Conservation (phyloP, 2,888 invertebrate species). For the Actias luna region DNA sequence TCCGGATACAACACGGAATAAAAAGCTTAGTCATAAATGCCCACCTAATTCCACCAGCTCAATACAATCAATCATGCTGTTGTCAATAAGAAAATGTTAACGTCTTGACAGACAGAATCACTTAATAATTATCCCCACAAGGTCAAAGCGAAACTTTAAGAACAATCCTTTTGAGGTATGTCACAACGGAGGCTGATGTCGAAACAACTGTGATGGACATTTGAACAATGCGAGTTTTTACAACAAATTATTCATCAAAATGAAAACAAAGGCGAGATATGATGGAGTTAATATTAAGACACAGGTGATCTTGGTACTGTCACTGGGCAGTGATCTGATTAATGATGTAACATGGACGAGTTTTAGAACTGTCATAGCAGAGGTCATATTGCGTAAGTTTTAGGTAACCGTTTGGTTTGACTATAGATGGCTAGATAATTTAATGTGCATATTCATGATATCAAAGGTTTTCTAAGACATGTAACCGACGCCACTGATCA, state of each 20-base stretch:
- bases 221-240: conserved; percentile 63
- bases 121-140: conserved; percentile 45
- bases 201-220: conserved; percentile 64
- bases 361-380: conserved; percentile 40
- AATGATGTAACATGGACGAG: conserved; percentile 57
- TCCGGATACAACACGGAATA: not conserved
- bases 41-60: conserved; percentile 8
- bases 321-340: conserved; percentile 56
- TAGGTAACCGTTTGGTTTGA: not conserved
- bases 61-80: conserved; percentile 21
- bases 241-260: conserved; percentile 57
- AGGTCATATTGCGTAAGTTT: conserved; percentile 33
- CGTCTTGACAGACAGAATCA: conserved; percentile 36
- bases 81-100: conserved; percentile 27
- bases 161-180: conserved; percentile 60
- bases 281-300: conserved; percentile 60
- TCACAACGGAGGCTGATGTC: conserved; percentile 68
- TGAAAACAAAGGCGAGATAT: conserved; percentile 63
- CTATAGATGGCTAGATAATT: not conserved
- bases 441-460: not conserved
- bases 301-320: conserved; percentile 64
- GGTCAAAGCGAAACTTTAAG: conserved; percentile 41
- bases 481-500: not conserved
- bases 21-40: conserved; percentile 15
- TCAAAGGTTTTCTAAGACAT: conserved; percentile 2